phyloP scores from a whole-genome alignment of 2,113 vertebrate genomes.

The Muntiacus muntjak region DNA sequence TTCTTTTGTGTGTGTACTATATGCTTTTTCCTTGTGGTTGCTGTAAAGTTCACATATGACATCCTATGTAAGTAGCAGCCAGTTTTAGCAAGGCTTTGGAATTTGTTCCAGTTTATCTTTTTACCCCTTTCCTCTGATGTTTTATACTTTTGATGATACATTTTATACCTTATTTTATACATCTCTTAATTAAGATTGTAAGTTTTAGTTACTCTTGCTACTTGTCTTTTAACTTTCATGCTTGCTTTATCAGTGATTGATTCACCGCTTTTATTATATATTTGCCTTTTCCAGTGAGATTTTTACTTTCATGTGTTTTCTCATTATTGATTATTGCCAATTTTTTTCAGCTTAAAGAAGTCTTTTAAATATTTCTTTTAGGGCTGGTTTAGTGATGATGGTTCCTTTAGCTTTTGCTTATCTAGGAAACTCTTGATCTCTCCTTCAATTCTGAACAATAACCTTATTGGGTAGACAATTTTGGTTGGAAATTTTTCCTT shows the following conservation, averaged over 20 bases:
- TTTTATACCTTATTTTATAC: neutral
- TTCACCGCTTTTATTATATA: neutral
- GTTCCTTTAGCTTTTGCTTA: neutral
- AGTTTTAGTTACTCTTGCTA: neutral
- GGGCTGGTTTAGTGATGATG: neutral
- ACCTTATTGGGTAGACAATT: neutral
- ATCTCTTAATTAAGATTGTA: neutral
- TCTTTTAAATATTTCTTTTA: neutral
- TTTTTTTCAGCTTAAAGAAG: neutral
- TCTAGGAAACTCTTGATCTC: neutral
- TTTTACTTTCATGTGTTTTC: neutral
- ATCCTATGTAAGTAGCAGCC: neutral
- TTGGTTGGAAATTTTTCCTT: neutral
- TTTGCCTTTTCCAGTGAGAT: neutral
- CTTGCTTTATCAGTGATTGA: neutral
- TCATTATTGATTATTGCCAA: neutral
- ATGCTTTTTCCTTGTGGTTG: neutral
- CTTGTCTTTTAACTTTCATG: neutral
- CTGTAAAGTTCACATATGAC: neutral
- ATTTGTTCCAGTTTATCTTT: neutral
- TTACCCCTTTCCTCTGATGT: neutral
- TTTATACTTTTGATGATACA: neutral
- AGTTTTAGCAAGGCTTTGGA: neutral
- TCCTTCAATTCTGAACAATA: neutral
- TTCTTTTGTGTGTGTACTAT: neutral